These are phyloP conservation scores for Brachyopa scutellaris DNA, from an alignment of 2,888 invertebrate genomes.

Conservation along the genomic window DNA sequence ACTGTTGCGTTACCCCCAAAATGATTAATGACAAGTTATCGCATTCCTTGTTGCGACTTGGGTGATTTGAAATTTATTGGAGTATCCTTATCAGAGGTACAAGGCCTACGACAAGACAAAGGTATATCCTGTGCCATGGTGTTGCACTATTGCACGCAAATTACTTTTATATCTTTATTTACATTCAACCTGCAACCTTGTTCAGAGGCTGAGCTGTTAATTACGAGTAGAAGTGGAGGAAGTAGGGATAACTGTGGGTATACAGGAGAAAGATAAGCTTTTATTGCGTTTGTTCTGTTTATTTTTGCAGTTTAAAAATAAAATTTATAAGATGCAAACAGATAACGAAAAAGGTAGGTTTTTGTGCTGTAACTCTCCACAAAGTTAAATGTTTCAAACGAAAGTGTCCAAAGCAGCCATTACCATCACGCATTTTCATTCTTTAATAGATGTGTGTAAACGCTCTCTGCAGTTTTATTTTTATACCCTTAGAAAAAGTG, in stretches of 20 bases:
- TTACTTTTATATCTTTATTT: conserved; percentile 26
- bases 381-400: too few species aligned
- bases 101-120: conserved; percentile 61
- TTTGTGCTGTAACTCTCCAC: too few species aligned
- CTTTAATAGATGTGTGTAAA: too few species aligned
- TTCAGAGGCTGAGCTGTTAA: conserved; percentile 39
- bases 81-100: conserved; percentile 59
- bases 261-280: conserved; percentile 14
- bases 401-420: too few species aligned
- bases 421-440: too few species aligned
- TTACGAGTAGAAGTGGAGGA: conserved; percentile 10
- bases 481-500: too few species aligned
- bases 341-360: too few species aligned
- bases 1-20: conserved; percentile 51
- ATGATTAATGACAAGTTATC: conserved; percentile 64
- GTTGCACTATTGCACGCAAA: background rate
- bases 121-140: conserved; percentile 52
- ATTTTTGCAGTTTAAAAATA: too few species aligned
- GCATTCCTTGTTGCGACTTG: conserved; percentile 67
- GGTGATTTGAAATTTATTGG: conserved; percentile 70
- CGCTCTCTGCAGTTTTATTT: too few species aligned
- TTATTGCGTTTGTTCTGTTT: conserved; percentile 14
- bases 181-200: conserved; percentile 27
- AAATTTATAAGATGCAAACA: too few species aligned
- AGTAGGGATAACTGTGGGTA: background rate